Evolutionary conservation across 2,113 vertebrate species (phyloP).

Genomic region (Hippocampus abdominalis): DNA sequence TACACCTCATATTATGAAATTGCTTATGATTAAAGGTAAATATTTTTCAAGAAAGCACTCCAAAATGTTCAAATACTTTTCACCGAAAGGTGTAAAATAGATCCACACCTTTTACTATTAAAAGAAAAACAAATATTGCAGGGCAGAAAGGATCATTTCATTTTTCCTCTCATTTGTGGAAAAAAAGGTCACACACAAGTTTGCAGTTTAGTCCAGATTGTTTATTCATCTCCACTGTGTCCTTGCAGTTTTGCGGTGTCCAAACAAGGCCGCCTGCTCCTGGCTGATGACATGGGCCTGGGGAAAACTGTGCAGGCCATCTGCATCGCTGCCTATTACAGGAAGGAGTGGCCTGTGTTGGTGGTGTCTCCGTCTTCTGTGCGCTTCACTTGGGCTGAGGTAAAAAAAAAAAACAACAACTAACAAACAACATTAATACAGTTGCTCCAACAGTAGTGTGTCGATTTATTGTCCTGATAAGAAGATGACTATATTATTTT

Average conservation of each 20-base stretch:
- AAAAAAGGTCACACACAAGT: not conserved
- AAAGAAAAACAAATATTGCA: no score
- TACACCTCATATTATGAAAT: no score
- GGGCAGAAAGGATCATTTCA: no score
- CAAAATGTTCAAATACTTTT: no score
- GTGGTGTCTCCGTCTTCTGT: slow-evolving; percentile 91
- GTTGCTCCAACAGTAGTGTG: no score
- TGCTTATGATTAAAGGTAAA: no score
- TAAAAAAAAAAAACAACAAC: slow-evolving; percentile 46
- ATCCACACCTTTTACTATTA: no score
- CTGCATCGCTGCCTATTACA: slow-evolving; percentile 92
- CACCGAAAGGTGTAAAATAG: no score
- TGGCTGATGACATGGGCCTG: slow-evolving; percentile 97
- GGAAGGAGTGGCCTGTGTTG: slow-evolving; percentile 89
- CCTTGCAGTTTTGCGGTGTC: slow-evolving; percentile 83
- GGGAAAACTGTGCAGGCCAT: slow-evolving; percentile 97
- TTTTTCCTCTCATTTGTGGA: not conserved
- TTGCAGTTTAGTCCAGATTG: not conserved
- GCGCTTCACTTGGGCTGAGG: slow-evolving; percentile 96
- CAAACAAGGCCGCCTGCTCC: slow-evolving; percentile 85
- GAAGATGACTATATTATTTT: no score
- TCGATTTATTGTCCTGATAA: no score
- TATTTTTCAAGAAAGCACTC: no score
- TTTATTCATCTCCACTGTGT: slow-evolving; percentile 3
- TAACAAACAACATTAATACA: no score